Conservation (phyloP, 2,797 vertebrate species). For the Aselliscus stoliczkanus region DNA sequence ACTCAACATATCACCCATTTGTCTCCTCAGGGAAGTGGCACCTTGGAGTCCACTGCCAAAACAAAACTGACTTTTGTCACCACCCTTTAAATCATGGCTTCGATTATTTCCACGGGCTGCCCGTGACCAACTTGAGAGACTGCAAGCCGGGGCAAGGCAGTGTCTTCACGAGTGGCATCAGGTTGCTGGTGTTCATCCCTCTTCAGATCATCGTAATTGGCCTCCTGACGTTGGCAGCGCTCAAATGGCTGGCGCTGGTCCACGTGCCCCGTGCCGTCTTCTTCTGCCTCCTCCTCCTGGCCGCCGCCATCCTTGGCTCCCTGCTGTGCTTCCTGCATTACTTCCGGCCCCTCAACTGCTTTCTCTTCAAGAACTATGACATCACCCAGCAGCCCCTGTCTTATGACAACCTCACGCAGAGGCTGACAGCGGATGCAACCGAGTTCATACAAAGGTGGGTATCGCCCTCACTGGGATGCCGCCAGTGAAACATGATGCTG, state of each 20-base stretch:
- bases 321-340: conserved; percentile 75
- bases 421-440: conserved; percentile 85
- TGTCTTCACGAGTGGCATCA: conserved; percentile 75
- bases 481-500: no score
- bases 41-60: conserved; percentile 89
- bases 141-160: conserved; percentile 87
- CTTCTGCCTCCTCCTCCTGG: conserved; percentile 47
- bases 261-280: conserved; percentile 49
- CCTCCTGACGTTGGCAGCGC: conserved; percentile 67
- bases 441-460: conserved; percentile 86
- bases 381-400: conserved; percentile 88
- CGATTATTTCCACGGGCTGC: conserved; percentile 89
- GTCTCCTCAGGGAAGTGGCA: conserved; percentile 91
- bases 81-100: conserved; percentile 91
- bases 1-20: fast-evolving
- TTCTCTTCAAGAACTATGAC: conserved; percentile 85
- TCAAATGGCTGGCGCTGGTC: conserved; percentile 73
- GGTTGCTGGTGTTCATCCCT: conserved; percentile 41
- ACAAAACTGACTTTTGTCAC: conserved; percentile 89
- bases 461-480: fast-evolving
- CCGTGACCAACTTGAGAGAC: conserved; percentile 89
- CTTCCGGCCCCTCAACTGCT: conserved; percentile 88
- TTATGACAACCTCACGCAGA: conserved; percentile 87
- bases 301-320: neutral
- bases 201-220: conserved; percentile 50